These are phyloP conservation scores for Dunckerocampus dactyliophorus DNA, from an alignment of 2,113 vertebrate genomes.

Conservation along the genomic window DNA sequence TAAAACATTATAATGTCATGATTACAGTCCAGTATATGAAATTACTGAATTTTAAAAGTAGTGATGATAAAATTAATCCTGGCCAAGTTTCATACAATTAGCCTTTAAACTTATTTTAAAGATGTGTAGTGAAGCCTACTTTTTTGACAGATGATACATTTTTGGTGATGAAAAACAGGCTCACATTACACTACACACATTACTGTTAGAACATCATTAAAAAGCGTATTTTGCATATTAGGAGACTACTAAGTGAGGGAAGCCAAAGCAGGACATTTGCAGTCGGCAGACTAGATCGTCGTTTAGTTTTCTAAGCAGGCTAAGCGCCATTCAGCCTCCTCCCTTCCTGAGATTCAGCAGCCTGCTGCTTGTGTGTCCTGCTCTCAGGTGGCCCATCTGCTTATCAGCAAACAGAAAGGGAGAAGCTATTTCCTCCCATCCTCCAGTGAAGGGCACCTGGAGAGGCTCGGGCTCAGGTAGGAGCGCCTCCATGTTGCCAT, in stretches of 20 bases:
- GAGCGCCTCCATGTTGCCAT: constrained; percentile 15
- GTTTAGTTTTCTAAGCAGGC: constrained; percentile 38
- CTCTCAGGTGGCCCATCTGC: constrained; percentile 62
- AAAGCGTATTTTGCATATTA: no score
- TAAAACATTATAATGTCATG: no score
- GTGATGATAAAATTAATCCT: no score
- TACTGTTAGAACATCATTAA: no score
- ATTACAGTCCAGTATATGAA: no score
- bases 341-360: constrained; percentile 57
- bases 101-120: no score
- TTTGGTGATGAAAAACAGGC: no score
- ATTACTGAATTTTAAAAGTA: no score
- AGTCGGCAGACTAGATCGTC: constrained; percentile 42
- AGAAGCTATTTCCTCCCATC: constrained; percentile 51
- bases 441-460: constrained; percentile 64
- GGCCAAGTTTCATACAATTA: no score
- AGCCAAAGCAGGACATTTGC: constrained; percentile 41
- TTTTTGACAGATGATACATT: no score
- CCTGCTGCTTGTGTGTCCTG: constrained; percentile 33
- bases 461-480: constrained; percentile 35
- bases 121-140: no score
- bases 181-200: no score
- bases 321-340: constrained; percentile 9
- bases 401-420: constrained; percentile 53
- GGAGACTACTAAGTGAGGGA: background rate